These are phyloP conservation scores for Amiota mariae DNA, from an alignment of 2,888 invertebrate genomes.

Conservation along the genomic window DNA sequence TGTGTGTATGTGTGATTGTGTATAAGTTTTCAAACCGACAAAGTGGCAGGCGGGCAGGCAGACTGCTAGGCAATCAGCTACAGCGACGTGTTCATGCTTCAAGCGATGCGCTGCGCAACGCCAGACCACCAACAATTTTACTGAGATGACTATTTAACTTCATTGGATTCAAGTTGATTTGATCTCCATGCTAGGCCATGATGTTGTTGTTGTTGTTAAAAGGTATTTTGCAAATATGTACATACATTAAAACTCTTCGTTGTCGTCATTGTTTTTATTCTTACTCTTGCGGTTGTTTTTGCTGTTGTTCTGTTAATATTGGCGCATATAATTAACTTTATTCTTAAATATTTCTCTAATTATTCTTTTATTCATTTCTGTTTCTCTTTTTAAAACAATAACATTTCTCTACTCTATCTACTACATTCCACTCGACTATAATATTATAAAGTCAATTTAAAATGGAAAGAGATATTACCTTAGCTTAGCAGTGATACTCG, in stretches of 20 bases:
- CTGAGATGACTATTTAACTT: slow-evolving; percentile 64
- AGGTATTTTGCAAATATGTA: slow-evolving; percentile 6
- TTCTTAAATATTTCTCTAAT: not conserved
- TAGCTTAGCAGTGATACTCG: slow-evolving; percentile 19
- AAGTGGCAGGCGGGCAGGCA: slow-evolving; percentile 56
- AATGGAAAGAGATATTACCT: slow-evolving; percentile 23
- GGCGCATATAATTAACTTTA: slow-evolving; percentile 25
- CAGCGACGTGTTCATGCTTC: slow-evolving; percentile 23
- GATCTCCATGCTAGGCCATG: slow-evolving; percentile 50
- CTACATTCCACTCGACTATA: too few relatives aligned
- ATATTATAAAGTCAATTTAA: not conserved
- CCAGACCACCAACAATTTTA: slow-evolving; percentile 58
- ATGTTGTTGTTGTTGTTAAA: not conserved
- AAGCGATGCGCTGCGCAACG: slow-evolving; percentile 54
- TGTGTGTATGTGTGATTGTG: not conserved
- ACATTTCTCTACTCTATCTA: too few relatives aligned
- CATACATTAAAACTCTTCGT: not conserved
- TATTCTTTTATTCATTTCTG: too few relatives aligned
- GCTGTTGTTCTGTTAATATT: not conserved
- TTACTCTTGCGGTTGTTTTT: slow-evolving; percentile 8
- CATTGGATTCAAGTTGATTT: slow-evolving; percentile 58
- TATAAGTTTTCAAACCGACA: too few relatives aligned
- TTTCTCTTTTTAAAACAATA: too few relatives aligned
- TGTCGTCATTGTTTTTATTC: not conserved
- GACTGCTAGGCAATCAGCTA: slow-evolving; percentile 41